These are phyloP conservation scores for Nomada fucata DNA, from an alignment of 2,888 invertebrate genomes.

Conservation along the genomic window DNA sequence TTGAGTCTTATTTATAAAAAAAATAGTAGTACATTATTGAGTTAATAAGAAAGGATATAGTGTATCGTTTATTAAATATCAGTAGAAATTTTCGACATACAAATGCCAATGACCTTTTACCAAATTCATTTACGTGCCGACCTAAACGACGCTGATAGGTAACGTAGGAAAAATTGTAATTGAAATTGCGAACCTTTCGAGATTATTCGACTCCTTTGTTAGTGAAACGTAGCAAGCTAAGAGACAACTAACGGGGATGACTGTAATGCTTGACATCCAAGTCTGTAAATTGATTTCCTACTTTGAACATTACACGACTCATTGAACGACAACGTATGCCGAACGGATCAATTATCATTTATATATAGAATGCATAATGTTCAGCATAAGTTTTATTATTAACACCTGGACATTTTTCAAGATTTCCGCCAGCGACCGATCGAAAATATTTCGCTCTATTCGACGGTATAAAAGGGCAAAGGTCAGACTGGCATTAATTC, in stretches of 20 bases:
- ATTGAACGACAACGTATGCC: neutral
- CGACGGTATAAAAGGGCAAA: conserved; percentile 22
- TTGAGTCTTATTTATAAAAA: too few species aligned
- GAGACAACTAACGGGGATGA: neutral
- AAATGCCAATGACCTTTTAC: neutral
- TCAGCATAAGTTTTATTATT: conserved; percentile 14
- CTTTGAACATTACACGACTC: neutral
- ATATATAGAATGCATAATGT: neutral
- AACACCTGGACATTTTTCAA: conserved; percentile 18
- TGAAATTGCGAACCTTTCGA: neutral
- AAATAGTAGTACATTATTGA: too few species aligned
- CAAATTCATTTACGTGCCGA: conserved; percentile 21
- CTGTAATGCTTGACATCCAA: neutral
- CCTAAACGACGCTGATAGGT: neutral
- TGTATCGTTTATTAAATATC: too few species aligned
- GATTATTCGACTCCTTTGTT: conserved; percentile 2
- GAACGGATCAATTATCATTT: conserved; percentile 38
- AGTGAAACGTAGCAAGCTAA: neutral
- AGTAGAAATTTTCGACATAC: too few species aligned
- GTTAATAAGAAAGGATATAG: too few species aligned
- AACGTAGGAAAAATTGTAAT: neutral
- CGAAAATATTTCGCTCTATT: conserved; percentile 44
- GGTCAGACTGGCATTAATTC: conserved; percentile 43
- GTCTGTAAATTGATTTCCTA: neutral
- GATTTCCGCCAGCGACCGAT: conserved; percentile 11